phyloP scores from a whole-genome alignment of 2,888 invertebrate genomes.

The Autographa gamma region DNA sequence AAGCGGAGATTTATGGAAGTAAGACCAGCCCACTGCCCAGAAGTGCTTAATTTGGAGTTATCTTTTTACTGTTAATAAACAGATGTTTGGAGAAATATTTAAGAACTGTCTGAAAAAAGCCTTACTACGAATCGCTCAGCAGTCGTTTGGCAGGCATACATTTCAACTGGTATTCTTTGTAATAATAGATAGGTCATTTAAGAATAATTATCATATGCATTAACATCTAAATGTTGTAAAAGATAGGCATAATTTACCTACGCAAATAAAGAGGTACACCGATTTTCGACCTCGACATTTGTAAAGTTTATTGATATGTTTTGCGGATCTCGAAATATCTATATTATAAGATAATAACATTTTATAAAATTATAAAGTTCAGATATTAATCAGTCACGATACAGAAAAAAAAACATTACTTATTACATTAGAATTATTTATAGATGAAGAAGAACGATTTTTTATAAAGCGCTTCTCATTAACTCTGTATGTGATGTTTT shows the following conservation, averaged over 20 bases:
- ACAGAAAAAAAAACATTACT: conserved; percentile 6
- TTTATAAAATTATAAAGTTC: conserved; percentile 30
- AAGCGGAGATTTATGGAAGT: too few species aligned
- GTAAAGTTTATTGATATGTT: conserved; percentile 57
- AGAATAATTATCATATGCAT: background rate
- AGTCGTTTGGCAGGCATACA: too few species aligned
- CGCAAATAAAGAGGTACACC: conserved; percentile 7
- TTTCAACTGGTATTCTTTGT: background rate
- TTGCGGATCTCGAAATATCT: conserved; percentile 56
- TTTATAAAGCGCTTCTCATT: background rate
- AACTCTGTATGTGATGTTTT: background rate
- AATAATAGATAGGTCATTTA: background rate
- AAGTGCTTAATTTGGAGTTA: too few species aligned
- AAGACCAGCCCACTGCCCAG: too few species aligned
- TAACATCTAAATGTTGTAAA: conserved; percentile 12
- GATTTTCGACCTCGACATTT: conserved; percentile 63
- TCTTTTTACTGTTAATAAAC: too few species aligned
- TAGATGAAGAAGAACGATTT: background rate
- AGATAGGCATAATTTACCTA: conserved; percentile 6
- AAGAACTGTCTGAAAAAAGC: too few species aligned
- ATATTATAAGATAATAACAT: conserved; percentile 30
- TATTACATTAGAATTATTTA: background rate
- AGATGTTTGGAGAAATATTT: too few species aligned
- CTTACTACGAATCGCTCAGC: too few species aligned
- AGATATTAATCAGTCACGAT: conserved; percentile 30